phyloP scores from a whole-genome alignment of 2,113 vertebrate genomes.

The Corythornis madagascariensis region DNA sequence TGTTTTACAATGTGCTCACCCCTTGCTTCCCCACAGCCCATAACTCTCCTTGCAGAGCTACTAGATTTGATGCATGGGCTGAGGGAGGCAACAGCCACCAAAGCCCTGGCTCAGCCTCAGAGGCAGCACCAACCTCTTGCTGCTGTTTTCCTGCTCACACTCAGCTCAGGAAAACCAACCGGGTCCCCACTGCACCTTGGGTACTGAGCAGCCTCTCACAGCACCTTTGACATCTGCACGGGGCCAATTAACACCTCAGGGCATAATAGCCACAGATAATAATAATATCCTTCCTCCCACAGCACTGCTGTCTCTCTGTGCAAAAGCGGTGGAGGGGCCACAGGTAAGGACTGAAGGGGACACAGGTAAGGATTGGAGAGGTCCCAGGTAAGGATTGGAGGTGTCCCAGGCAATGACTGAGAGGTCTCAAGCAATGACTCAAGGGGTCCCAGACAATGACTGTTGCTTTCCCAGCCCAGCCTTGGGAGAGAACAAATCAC shows the following conservation, averaged over 20 bases:
- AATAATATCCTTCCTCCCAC: not conserved
- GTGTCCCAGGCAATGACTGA: too few species aligned
- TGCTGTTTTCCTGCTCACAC: not conserved
- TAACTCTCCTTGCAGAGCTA: not conserved
- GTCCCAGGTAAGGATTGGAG: too few species aligned
- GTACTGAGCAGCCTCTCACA: not conserved
- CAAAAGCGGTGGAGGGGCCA: too few species aligned
- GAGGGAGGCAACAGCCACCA: not conserved
- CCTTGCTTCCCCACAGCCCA: not conserved
- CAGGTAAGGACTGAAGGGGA: too few species aligned
- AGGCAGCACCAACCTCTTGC: not conserved
- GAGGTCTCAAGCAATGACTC: too few species aligned
- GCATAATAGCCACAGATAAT: not conserved
- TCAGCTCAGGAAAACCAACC: not conserved
- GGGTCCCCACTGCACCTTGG: not conserved
- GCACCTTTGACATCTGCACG: not conserved
- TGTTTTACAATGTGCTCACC: accelerated
- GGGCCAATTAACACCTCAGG: not conserved
- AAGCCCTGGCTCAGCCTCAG: not conserved
- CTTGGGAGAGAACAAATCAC: conserved; percentile 7
- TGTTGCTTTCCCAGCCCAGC: not conserved
- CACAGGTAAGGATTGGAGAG: too few species aligned
- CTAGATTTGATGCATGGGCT: not conserved
- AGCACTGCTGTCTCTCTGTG: not conserved
- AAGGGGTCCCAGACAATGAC: not conserved